These are phyloP conservation scores for Lepidocyrtinus sp. DNA, from an alignment of 2,888 invertebrate genomes.

Conservation along the genomic window DNA sequence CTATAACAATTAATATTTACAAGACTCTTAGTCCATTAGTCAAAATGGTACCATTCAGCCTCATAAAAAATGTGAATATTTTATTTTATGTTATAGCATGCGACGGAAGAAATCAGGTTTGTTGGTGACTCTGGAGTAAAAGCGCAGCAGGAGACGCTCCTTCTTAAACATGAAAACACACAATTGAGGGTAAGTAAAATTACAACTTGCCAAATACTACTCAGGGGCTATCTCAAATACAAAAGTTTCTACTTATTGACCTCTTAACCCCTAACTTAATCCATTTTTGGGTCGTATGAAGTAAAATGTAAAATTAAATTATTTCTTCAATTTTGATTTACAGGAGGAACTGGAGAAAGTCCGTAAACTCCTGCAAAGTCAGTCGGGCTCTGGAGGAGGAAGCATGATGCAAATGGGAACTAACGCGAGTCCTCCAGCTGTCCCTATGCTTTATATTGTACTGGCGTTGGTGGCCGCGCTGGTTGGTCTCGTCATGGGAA, in stretches of 20 bases:
- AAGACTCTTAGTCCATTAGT: no score
- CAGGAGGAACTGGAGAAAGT: constrained; percentile 67
- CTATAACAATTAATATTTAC: no score
- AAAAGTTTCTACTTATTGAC: no score
- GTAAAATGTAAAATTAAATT: no score
- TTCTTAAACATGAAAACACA: constrained; percentile 82
- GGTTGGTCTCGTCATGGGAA: constrained; percentile 84
- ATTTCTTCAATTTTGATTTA: no score
- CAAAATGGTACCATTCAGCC: no score
- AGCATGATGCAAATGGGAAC: constrained; percentile 71
- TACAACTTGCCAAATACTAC: no score
- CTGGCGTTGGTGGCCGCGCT: constrained; percentile 81
- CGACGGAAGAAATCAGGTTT: constrained; percentile 57
- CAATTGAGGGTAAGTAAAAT: constrained; percentile 85
- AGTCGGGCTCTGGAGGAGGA: constrained; percentile 71
- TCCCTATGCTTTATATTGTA: constrained; percentile 79
- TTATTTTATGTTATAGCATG: constrained; percentile 45
- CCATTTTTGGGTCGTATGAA: no score
- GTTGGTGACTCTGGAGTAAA: constrained; percentile 43
- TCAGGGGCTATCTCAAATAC: no score
- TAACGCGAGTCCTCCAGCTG: constrained; percentile 77
- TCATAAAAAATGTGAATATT: no score
- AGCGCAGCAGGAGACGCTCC: constrained; percentile 48
- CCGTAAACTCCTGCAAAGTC: constrained; percentile 66
- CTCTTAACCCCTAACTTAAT: no score